phyloP scores from a whole-genome alignment of 2,113 vertebrate genomes.

The Dicerorhinus sumatrensis region DNA sequence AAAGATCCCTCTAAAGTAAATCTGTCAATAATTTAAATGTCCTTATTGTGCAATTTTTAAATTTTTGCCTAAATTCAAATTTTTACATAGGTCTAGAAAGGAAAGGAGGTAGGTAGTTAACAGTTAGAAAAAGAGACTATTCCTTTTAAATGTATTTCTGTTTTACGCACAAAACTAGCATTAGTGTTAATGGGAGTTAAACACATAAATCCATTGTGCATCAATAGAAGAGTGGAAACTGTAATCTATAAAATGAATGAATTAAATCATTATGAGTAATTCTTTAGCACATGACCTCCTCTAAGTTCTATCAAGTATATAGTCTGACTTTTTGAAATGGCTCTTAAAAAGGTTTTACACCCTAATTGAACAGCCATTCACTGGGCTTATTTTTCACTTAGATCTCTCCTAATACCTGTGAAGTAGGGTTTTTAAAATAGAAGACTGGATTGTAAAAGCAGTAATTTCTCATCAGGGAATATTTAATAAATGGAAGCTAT shows the following conservation, averaged over 20 bases:
- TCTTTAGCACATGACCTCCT: slow-evolving; percentile 37
- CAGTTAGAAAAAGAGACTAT: neutral
- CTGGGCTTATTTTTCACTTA: slow-evolving; percentile 60
- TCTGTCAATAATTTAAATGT: neutral
- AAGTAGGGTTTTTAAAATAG: slow-evolving; percentile 63
- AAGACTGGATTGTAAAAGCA: slow-evolving; percentile 53
- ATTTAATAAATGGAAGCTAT: slow-evolving; percentile 78
- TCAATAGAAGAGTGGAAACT: slow-evolving; percentile 60
- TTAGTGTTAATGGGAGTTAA: slow-evolving; percentile 62
- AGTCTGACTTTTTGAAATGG: slow-evolving; percentile 67
- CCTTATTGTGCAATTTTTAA: neutral
- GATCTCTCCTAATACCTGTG: slow-evolving; percentile 59
- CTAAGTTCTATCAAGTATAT: slow-evolving; percentile 52
- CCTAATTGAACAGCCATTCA: slow-evolving; percentile 61
- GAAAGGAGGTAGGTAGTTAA: neutral
- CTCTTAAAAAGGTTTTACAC: slow-evolving; percentile 53
- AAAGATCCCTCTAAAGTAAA: neutral
- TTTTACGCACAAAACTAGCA: slow-evolving; percentile 54
- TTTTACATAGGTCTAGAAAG: neutral
- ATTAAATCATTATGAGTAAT: slow-evolving; percentile 71
- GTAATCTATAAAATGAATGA: slow-evolving; percentile 61
- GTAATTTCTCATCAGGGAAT: slow-evolving; percentile 68
- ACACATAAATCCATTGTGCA: slow-evolving; percentile 59
- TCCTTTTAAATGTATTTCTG: slow-evolving; percentile 55
- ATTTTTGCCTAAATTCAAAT: neutral